A percentile compares a stretch with the other conserved stretches of the same genome.
Conservation (phyloP, 1,140 invertebrate species). For the Probaryconus sp. region DNA sequence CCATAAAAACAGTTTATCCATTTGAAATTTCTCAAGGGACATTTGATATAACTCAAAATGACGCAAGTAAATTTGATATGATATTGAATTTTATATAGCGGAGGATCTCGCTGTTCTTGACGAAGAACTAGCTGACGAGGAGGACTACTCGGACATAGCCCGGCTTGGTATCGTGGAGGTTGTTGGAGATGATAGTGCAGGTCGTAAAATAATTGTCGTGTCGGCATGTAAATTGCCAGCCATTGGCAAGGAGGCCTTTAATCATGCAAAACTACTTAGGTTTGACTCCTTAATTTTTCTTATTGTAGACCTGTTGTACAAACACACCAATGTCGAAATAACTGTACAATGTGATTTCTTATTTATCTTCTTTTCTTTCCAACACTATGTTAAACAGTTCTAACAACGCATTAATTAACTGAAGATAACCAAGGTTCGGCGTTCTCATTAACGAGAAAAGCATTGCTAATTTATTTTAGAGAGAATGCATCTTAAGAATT, state of each 20-base stretch:
- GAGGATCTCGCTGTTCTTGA: slow-evolving; percentile 75
- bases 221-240: slow-evolving; percentile 96
- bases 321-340: neutral
- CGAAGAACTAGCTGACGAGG: slow-evolving; percentile 78
- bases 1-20: too few species aligned
- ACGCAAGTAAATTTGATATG: too few species aligned
- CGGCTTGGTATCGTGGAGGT: slow-evolving; percentile 92
- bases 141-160: slow-evolving; percentile 87
- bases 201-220: slow-evolving; percentile 96
- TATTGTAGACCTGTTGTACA: neutral
- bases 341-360: neutral
- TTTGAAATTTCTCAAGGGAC: too few species aligned
- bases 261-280: slow-evolving; percentile 91
- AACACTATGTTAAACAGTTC: slow-evolving; percentile 13
- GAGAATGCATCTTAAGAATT: neutral
- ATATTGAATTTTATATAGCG: slow-evolving; percentile 66
- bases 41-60: too few species aligned
- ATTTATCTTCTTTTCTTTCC: too few species aligned
- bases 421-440: slow-evolving; percentile 2
- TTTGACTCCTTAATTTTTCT: slow-evolving; percentile 66
- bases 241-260: slow-evolving; percentile 84
- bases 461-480: slow-evolving; percentile 13
- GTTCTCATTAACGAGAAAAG: slow-evolving; percentile 11
- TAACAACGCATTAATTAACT: slow-evolving; percentile 16
- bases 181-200: slow-evolving; percentile 93